phyloP scores from a whole-genome alignment of 1,140 invertebrate species.

The Drosophila sechellia region DNA sequence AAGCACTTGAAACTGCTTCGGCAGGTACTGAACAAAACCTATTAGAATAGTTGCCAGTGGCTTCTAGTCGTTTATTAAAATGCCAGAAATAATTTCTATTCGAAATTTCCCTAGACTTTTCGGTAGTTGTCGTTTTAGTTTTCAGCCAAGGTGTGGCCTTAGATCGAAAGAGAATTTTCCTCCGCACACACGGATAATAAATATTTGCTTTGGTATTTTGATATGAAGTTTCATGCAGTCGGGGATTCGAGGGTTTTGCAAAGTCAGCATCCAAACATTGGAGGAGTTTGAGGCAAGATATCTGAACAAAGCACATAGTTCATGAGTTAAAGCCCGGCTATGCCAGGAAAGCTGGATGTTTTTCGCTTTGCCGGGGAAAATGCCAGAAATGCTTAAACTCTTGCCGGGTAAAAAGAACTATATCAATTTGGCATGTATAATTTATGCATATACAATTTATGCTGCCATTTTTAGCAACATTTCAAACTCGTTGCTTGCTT shows the following conservation, averaged over 20 bases:
- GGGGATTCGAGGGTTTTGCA: constrained; percentile 49
- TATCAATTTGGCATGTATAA: constrained; percentile 51
- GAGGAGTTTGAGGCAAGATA: constrained; percentile 12
- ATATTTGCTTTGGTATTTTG: constrained; percentile 79
- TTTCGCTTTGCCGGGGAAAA: constrained; percentile 14
- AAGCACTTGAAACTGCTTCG: constrained; percentile 43
- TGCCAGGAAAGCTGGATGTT: constrained; percentile 23
- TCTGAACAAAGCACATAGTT: constrained; percentile 65
- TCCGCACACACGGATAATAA: constrained; percentile 70
- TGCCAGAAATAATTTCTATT: constrained; percentile 75
- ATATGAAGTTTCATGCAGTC: constrained; percentile 68
- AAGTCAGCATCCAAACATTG: constrained; percentile 43
- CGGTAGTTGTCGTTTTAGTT: constrained; percentile 37
- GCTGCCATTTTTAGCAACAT: constrained; percentile 68
- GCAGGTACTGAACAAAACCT: constrained; percentile 23
- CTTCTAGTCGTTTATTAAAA: constrained; percentile 72
- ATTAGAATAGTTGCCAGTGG: constrained; percentile 48
- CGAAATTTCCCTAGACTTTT: constrained; percentile 52
- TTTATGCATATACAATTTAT: constrained; percentile 72
- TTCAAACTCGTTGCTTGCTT: constrained; percentile 51
- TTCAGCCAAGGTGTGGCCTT: constrained; percentile 50
- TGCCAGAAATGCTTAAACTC: constrained; percentile 55
- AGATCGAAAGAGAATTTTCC: constrained; percentile 43
- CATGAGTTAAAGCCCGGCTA: constrained; percentile 54
- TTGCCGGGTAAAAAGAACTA: constrained; percentile 25